Percentiles rank a stretch among this genome's conserved stretches.
Conservation (phyloP, 1,140 invertebrate genomes). For the Penaeus indicus region DNA sequence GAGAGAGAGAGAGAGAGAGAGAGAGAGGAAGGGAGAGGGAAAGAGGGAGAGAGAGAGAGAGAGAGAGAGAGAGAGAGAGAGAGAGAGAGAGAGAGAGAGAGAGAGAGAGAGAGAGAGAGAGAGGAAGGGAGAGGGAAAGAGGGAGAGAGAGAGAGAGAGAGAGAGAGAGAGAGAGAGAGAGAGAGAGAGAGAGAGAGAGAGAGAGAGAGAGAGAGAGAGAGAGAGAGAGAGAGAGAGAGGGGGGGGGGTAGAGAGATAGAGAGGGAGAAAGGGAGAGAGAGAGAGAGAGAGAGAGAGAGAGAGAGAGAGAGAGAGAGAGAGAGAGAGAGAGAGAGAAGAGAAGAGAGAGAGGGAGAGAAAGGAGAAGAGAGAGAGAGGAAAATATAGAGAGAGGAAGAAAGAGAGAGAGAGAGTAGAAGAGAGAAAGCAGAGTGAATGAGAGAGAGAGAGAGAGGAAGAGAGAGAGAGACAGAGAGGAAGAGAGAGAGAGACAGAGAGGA, state of each 20-base stretch:
- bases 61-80: conserved; percentile 37
- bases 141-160: background rate
- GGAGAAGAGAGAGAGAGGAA: too few relatives aligned
- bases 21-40: too few relatives aligned
- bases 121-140: background rate
- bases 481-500: too few relatives aligned
- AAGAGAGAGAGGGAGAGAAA: background rate
- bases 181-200: conserved; percentile 1
- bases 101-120: background rate
- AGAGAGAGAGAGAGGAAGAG: too few relatives aligned
- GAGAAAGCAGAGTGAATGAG: background rate
- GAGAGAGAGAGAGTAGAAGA: background rate
- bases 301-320: background rate
- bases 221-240: conserved; percentile 17
- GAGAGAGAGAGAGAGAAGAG: background rate
- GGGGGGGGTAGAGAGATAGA: background rate
- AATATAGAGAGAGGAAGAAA: too few relatives aligned
- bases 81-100: background rate
- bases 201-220: conserved; percentile 23
- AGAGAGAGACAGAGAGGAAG: too few relatives aligned
- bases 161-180: background rate
- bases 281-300: conserved; percentile 21
- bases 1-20: background rate
- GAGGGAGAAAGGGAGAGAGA: conserved; percentile 13
- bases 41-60: conserved; percentile 25